Evolutionary conservation across 1,140 invertebrate species (phyloP), one percentile per base, ranked within the genome.

Genomic region (Anoplolepis gracilipes): DNA sequence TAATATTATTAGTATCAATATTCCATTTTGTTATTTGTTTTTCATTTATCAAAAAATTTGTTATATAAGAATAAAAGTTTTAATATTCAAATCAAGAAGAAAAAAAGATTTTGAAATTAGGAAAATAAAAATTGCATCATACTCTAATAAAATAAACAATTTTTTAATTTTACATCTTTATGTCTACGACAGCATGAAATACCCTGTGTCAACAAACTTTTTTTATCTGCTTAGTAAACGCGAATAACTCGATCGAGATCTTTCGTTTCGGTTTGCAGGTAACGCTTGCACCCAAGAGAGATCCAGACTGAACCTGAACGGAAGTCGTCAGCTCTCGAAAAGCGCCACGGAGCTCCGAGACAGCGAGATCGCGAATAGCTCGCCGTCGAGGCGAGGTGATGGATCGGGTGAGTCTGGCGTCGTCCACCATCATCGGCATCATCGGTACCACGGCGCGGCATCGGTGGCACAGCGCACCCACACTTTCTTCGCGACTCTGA

Each of bases 391-490:
- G 77, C 88, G 88, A 19, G 85, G 84, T 7, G 85, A 84, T 61
- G 72, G 77, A 61, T 11, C 85, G 53, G 81, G 25, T 46, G 73
- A 78, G 53, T 86, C 77, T n/a, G 76, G 90, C 64, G 79, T 90
- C 33, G 13, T 72, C 55, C 67, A 59, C 13, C 77, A 79, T 69
- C 91, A 92, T 46, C 91, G 92, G 22, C 94, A 92, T 53, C 91
- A 90, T 67, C 92, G 93, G 53, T 90, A 92, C 85, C 91, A 93
- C 6, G 93, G 93, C 46, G 65, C 92, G 73, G 92, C 95, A 7
- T 96, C 96, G 16, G 96, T 97, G 55, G 96, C 96, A 57, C 97
- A 97, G 92, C 96, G 96, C 88, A 97, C 97, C 1, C 97, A 97
- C 90, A 96, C 96, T 22, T 97, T 97, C 92, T 97, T 97, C 92